phyloP scores from a whole-genome alignment of 2,113 vertebrate species.

The Puffinus mauretanicus region DNA sequence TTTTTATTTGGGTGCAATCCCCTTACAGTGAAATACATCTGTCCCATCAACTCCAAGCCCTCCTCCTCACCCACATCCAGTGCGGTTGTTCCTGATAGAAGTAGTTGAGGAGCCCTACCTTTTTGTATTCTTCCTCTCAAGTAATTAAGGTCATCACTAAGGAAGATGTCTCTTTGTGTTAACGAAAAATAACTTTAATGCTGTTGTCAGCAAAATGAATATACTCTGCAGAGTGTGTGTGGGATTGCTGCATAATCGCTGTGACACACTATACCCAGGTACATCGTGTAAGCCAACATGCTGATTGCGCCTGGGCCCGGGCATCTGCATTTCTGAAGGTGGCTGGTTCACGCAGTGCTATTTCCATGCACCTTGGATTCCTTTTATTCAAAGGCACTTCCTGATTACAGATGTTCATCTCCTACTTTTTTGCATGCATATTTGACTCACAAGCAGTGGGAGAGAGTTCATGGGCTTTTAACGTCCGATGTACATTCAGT shows the following conservation, averaged over 20 bases:
- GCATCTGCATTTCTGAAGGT: not conserved
- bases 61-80: not conserved
- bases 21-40: not conserved
- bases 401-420: not conserved
- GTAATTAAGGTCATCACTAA: not conserved
- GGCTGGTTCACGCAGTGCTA: not conserved
- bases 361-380: not conserved
- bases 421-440: not conserved
- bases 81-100: not conserved
- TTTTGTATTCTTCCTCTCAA: not conserved
- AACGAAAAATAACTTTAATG: not conserved
- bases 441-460: not conserved
- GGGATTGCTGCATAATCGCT: not conserved
- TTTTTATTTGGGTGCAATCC: not conserved
- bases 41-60: not conserved
- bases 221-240: not conserved
- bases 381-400: not conserved
- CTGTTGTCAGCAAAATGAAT: not conserved
- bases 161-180: not conserved
- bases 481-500: not conserved
- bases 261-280: not conserved
- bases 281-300: rapidly evolving
- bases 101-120: not conserved
- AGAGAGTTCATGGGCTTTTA: not conserved
- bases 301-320: rapidly evolving